Conservation (phyloP, 2,113 vertebrate genomes). For the Corythoichthys haematopterus region DNA sequence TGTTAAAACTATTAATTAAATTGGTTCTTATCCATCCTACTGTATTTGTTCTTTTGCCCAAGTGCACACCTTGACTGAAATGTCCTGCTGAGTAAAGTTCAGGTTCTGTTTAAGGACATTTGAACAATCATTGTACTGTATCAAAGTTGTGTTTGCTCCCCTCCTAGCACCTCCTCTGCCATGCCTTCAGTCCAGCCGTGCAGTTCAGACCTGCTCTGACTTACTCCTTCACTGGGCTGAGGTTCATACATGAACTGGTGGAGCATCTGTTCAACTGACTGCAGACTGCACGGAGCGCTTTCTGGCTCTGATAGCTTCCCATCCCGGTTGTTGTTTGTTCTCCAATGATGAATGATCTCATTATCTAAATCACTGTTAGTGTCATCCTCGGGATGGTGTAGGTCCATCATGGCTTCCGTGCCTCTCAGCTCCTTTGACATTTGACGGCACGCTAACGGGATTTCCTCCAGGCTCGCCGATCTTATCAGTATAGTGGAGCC, state of each 20-base stretch:
- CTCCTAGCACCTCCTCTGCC: constrained; percentile 45
- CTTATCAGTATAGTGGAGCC: constrained; percentile 60
- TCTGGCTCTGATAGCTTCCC: constrained; percentile 20
- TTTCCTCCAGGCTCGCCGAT: constrained; percentile 71
- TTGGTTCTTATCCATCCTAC: too few species aligned
- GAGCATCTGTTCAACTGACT: constrained; percentile 65
- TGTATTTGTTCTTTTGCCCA: neutral
- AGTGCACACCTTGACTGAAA: too few species aligned
- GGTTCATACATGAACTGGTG: constrained; percentile 56
- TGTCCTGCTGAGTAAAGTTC: neutral
- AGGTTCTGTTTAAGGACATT: neutral
- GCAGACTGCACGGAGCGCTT: constrained; percentile 31
- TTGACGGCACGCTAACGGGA: constrained; percentile 48
- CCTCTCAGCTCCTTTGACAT: constrained; percentile 52
- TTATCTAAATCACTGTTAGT: constrained; percentile 45
- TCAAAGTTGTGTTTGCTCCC: constrained; percentile 55
- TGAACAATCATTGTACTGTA: neutral
- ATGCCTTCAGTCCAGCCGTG: constrained; percentile 33
- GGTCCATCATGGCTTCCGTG: constrained; percentile 65
- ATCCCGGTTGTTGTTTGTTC: constrained; percentile 21
- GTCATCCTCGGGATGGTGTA: constrained; percentile 43
- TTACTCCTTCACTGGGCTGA: constrained; percentile 22
- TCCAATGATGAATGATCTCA: constrained; percentile 66
- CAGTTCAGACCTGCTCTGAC: constrained; percentile 26
- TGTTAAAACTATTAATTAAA: too few species aligned